A percentile compares a stretch with the other conserved stretches of the same genome.
phyloP scores from a whole-genome alignment of 1,140 invertebrate genomes.

The Drosophila tropicalis region DNA sequence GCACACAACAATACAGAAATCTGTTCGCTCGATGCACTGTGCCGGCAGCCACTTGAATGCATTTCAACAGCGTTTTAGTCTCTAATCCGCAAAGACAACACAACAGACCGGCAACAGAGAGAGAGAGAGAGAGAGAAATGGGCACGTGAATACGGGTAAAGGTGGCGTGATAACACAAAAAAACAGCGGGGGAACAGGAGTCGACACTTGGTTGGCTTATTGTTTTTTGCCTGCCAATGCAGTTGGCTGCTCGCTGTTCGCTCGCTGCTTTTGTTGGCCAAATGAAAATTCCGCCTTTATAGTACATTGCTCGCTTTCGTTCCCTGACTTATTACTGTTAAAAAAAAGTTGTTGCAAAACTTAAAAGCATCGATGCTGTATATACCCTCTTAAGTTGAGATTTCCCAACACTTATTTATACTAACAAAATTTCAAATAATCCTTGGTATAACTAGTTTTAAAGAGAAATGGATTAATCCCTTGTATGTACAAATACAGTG shows the following conservation, averaged over 20 bases:
- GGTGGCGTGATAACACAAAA: background rate
- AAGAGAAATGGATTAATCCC: too few relatives aligned
- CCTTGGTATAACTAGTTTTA: too few relatives aligned
- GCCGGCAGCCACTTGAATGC: slow-evolving; percentile 64
- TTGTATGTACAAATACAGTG: too few relatives aligned
- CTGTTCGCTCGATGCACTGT: slow-evolving; percentile 41
- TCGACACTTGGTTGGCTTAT: slow-evolving; percentile 49
- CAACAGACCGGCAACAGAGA: background rate
- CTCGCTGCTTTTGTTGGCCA: slow-evolving; percentile 34
- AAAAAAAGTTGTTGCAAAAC: slow-evolving; percentile 21
- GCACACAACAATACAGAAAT: slow-evolving; percentile 19
- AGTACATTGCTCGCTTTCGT: slow-evolving; percentile 20
- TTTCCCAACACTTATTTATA: too few relatives aligned
- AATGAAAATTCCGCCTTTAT: slow-evolving; percentile 49
- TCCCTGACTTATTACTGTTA: slow-evolving; percentile 50
- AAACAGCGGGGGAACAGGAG: background rate
- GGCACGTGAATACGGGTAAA: background rate
- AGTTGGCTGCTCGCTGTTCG: slow-evolving; percentile 9
- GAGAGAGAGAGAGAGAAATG: background rate
- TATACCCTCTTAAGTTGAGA: slow-evolving; percentile 21
- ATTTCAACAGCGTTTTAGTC: slow-evolving; percentile 61
- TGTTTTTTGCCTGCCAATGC: slow-evolving; percentile 30
- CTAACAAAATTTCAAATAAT: too few relatives aligned
- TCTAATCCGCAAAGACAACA: slow-evolving; percentile 77
- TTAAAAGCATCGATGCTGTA: slow-evolving; percentile 32